Base-by-base conservation (phyloP, 1,140 invertebrate genomes). In the Oscheius sp. region DNA sequence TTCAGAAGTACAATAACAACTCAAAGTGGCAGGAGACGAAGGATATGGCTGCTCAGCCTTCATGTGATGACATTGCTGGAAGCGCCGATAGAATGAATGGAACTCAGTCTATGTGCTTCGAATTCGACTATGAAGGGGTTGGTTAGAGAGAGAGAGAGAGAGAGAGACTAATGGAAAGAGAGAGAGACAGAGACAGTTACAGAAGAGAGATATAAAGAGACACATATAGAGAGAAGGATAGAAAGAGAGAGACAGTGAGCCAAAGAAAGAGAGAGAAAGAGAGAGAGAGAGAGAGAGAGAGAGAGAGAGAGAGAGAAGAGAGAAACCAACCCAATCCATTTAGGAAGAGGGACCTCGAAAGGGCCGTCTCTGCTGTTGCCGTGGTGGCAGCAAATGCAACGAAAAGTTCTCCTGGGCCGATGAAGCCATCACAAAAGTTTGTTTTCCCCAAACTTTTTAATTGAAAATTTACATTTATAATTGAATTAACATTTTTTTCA, bases 11-110 rank as follows among this genome's bases (percentile, higher is more conserved):
- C 35, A 58, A 71, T 28, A 71, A 71, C 29, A 71, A 71, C 28
- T 63, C 69, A 10, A 71, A 71, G 36, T 71, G 69, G 69, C 15
- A 28, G 18, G 69, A 71, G 29, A 58, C 69, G 2, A 65, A 64
- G 20, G 7, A 42, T 18, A 64, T 71, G 1, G 69, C 69, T 4
- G 62, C 45, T 10, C 58, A 49, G 62, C 69, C 69, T 1, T 46
- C 32, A 23, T 71, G 69, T 23, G 34, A 35, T 3, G 59, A 71
- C 26, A 71, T 71, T 13, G 23, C 59, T 0, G 34, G 32, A 15
- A 38, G 32, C 35, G 38, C 46, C 13, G n/a, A 18, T n/a, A 36
- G 34, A 34, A 29, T 65, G 2, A 71, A 71, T 58, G 69, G 69
- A 32, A 71, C 69, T 0, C 58, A 1, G 10, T 35, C 32, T 42